phyloP scores from a whole-genome alignment of 1,140 invertebrate genomes.

The Drosophila takahashii region DNA sequence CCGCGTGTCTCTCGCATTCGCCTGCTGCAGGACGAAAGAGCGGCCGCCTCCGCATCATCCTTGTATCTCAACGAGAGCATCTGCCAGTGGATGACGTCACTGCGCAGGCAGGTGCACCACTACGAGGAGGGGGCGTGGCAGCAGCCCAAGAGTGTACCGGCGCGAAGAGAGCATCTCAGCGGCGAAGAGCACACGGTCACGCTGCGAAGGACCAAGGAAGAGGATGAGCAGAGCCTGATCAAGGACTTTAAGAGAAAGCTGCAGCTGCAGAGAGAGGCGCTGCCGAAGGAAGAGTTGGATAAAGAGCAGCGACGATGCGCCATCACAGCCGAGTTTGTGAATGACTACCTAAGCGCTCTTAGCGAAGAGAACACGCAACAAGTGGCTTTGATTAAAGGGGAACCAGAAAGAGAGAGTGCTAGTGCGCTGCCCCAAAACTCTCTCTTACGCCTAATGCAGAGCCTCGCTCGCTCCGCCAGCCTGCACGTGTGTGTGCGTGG shows the following conservation, averaged over 20 bases:
- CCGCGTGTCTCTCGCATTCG: constrained; percentile 63
- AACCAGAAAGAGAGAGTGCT: not conserved
- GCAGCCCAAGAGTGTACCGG: constrained; percentile 75
- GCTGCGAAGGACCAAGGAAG: constrained; percentile 6
- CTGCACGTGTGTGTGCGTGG: constrained; percentile 62
- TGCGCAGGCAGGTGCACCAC: constrained; percentile 66
- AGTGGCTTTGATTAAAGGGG: not conserved
- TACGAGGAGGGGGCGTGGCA: constrained; percentile 62
- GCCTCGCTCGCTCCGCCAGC: constrained; percentile 49
- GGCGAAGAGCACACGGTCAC: constrained; percentile 19
- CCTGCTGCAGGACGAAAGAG: constrained; percentile 27
- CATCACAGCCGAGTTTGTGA: constrained; percentile 64
- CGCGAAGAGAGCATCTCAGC: constrained; percentile 26
- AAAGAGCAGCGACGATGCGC: constrained; percentile 52
- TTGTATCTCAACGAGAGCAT: constrained; percentile 76
- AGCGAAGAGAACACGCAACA: not conserved
- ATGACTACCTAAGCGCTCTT: constrained; percentile 62
- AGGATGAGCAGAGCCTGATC: constrained; percentile 25
- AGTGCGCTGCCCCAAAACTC: constrained; percentile 15
- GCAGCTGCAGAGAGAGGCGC: constrained; percentile 23
- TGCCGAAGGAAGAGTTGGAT: constrained; percentile 14
- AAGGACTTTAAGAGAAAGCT: constrained; percentile 62
- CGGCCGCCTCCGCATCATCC: constrained; percentile 17
- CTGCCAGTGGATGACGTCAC: constrained; percentile 73
- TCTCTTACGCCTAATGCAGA: constrained; percentile 49